These are phyloP conservation scores for Ascaphus truei DNA, from an alignment of 2,113 vertebrate genomes.

Conservation along the genomic window DNA sequence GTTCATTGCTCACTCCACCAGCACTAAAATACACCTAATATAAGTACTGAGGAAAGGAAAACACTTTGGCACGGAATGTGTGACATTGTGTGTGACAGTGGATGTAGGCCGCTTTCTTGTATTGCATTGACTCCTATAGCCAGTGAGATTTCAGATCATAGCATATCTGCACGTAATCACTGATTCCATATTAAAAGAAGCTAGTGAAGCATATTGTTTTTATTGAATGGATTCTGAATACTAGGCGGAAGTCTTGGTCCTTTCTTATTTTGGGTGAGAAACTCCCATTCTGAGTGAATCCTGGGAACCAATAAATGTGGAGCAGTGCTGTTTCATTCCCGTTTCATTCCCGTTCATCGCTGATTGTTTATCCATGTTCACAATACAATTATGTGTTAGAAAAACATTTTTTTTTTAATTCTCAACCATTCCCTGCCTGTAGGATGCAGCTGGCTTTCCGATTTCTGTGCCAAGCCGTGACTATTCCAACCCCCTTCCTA, in stretches of 20 bases:
- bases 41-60: too few species aligned
- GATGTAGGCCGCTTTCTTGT: too few species aligned
- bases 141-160: too few species aligned
- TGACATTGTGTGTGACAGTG: too few species aligned
- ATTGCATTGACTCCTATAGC: too few species aligned
- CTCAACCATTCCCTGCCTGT: not conserved
- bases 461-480: constrained; percentile 27
- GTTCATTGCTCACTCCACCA: not conserved
- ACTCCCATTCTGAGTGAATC: not conserved
- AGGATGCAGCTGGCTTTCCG: not conserved
- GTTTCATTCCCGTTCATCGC: not conserved
- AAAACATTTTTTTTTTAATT: constrained; percentile 13
- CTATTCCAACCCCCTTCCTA: constrained; percentile 35
- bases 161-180: too few species aligned
- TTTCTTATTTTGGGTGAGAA: too few species aligned
- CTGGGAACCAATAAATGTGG: too few species aligned
- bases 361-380: not conserved
- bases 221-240: not conserved
- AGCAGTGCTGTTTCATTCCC: not conserved
- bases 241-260: not conserved
- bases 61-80: too few species aligned
- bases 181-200: too few species aligned
- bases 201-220: not conserved
- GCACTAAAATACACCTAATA: too few species aligned
- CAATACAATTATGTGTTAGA: not conserved